These are phyloP conservation scores for Limenitis camilla DNA, from an alignment of 2,888 invertebrate species.

Conservation along the genomic window DNA sequence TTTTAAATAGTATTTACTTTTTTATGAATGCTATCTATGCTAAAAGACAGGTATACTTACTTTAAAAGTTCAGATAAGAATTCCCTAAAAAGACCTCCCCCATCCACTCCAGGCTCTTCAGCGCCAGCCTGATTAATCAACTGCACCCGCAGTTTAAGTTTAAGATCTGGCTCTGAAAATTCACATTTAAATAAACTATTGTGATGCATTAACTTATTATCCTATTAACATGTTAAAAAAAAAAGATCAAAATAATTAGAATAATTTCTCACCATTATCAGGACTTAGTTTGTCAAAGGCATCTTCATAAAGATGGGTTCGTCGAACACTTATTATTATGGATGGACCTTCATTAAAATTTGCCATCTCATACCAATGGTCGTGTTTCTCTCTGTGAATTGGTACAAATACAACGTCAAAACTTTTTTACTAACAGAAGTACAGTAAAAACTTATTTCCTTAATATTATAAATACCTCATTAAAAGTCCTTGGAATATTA, in stretches of 20 bases:
- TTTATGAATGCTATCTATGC: too few relatives aligned
- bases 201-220: background rate
- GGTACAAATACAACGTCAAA: background rate
- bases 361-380: conserved; percentile 83
- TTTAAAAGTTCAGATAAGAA: conserved; percentile 94
- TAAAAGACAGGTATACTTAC: conserved; percentile 36
- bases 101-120: conserved; percentile 97
- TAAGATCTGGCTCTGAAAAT: conserved; percentile 85
- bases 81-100: conserved; percentile 97
- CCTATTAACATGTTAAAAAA: background rate
- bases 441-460: background rate
- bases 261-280: conserved; percentile 82
- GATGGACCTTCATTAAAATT: conserved; percentile 84
- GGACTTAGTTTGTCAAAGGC: conserved; percentile 94
- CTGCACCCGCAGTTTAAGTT: conserved; percentile 89
- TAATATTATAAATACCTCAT: conserved; percentile 39
- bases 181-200: too few relatives aligned
- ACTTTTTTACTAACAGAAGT: background rate
- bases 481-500: conserved; percentile 85
- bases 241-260: too few relatives aligned
- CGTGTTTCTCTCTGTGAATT: conserved; percentile 75
- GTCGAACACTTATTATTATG: conserved; percentile 83
- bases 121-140: conserved; percentile 92
- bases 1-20: too few relatives aligned
- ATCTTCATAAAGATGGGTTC: conserved; percentile 98